Evolutionary conservation across 1,140 invertebrate species (phyloP).

Genomic region (Tetragnatha versicolor): DNA sequence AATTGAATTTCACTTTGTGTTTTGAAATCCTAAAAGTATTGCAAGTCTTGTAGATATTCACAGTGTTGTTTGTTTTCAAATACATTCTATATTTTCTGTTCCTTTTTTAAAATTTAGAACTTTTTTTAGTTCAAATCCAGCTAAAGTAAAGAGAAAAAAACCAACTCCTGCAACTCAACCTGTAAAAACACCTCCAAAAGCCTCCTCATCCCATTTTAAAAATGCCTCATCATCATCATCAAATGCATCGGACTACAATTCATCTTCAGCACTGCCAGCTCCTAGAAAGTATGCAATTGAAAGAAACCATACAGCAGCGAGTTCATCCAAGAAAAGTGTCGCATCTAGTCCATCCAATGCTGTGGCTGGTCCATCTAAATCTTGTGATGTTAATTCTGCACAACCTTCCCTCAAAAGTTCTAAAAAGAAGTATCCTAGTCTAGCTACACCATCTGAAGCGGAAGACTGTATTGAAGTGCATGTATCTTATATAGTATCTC

Average conservation of each 20-base stretch:
- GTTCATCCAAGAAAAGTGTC: too few relatives aligned
- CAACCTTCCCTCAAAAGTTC: background rate
- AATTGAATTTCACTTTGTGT: background rate
- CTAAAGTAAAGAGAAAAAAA: background rate
- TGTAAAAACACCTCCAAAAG: background rate
- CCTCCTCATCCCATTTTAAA: background rate
- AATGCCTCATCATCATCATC: too few relatives aligned
- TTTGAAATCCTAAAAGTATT: background rate
- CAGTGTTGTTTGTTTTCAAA: too few relatives aligned
- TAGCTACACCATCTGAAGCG: background rate
- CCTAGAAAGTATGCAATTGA: too few relatives aligned
- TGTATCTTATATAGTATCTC: conserved; percentile 19
- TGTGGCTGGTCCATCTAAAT: too few relatives aligned
- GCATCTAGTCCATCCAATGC: too few relatives aligned
- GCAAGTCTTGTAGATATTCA: background rate
- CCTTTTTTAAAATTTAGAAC: too few relatives aligned
- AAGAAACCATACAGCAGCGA: too few relatives aligned
- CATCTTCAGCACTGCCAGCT: too few relatives aligned
- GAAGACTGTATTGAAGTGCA: conserved; percentile 17
- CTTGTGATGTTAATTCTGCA: background rate
- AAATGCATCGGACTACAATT: too few relatives aligned
- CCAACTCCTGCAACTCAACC: background rate
- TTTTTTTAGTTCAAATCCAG: too few relatives aligned
- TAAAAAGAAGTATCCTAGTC: conserved; percentile 15
- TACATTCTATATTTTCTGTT: too few relatives aligned